Conservation (phyloP, 2,797 vertebrate species). For the Zalophus californianus region DNA sequence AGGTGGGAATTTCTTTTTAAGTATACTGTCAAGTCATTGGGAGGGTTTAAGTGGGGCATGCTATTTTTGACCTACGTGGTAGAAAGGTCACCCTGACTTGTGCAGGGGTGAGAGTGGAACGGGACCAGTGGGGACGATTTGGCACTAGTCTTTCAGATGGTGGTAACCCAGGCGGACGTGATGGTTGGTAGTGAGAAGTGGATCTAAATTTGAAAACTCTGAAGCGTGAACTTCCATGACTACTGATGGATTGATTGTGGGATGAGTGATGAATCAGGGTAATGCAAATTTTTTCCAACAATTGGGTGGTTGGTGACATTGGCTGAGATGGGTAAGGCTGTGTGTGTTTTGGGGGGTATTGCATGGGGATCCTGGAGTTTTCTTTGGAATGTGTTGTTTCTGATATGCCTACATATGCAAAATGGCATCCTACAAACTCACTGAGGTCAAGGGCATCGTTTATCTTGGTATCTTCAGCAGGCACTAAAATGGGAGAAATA, state of each 20-base stretch:
- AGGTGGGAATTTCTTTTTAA: not conserved
- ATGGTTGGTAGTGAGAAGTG: not conserved
- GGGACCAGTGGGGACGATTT: not conserved
- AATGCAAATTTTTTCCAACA: not conserved
- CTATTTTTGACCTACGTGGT: not conserved
- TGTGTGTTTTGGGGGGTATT: not conserved
- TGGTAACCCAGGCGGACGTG: not conserved
- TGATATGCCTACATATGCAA: not conserved
- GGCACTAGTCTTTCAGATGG: not conserved
- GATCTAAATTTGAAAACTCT: constrained; percentile 25
- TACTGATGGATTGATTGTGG: not conserved
- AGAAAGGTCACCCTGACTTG: not conserved
- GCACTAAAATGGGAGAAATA: not conserved
- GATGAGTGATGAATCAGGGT: not conserved
- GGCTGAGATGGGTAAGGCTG: not conserved
- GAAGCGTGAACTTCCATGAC: not conserved
- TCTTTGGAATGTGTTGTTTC: not conserved
- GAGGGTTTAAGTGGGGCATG: not conserved
- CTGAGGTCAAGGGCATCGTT: not conserved
- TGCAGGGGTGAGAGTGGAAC: not conserved
- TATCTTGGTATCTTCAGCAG: not conserved
- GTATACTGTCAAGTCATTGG: not conserved
- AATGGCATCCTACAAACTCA: not conserved
- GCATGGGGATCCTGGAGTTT: not conserved
- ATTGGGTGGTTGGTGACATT: not conserved